Percentiles rank a stretch among this genome's conserved stretches.
Conservation (phyloP, 2,797 vertebrate species). For the Microctenopoma stevenorrisi region DNA sequence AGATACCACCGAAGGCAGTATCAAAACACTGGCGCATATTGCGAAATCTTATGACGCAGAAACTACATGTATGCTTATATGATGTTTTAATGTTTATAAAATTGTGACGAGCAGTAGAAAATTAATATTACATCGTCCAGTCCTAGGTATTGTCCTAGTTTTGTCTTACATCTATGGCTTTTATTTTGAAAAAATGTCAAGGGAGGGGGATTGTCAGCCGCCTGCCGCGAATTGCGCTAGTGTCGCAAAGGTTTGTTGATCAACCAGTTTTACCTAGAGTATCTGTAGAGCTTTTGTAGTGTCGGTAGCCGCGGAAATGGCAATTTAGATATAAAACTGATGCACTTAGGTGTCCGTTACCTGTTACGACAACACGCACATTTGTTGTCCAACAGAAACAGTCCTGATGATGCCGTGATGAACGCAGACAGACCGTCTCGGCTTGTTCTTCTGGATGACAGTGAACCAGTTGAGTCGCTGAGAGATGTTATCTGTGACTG, state of each 20-base stretch:
- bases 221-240: conserved; percentile 54
- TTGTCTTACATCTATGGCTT: conserved; percentile 17
- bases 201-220: not conserved
- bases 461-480: conserved; percentile 33
- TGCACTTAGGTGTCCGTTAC: not conserved
- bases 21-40: not conserved
- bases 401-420: conserved; percentile 34
- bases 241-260: conserved; percentile 73
- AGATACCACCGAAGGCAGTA: conserved; percentile 22
- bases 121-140: not conserved
- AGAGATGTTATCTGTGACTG: conserved; percentile 45
- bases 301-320: not conserved
- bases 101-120: not conserved
- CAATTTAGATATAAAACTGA: too few relatives aligned
- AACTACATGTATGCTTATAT: not conserved
- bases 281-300: not conserved
- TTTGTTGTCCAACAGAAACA: conserved; percentile 1
- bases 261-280: not conserved
- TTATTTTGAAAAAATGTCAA: conserved; percentile 67
- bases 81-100: not conserved
- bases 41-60: not conserved
- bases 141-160: not conserved
- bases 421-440: conserved; percentile 17
- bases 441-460: conserved; percentile 49
- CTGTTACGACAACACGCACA: not conserved